These are phyloP conservation scores for Branchipolynoe longqiensis DNA, from an alignment of 2,888 invertebrate species.

Conservation along the genomic window DNA sequence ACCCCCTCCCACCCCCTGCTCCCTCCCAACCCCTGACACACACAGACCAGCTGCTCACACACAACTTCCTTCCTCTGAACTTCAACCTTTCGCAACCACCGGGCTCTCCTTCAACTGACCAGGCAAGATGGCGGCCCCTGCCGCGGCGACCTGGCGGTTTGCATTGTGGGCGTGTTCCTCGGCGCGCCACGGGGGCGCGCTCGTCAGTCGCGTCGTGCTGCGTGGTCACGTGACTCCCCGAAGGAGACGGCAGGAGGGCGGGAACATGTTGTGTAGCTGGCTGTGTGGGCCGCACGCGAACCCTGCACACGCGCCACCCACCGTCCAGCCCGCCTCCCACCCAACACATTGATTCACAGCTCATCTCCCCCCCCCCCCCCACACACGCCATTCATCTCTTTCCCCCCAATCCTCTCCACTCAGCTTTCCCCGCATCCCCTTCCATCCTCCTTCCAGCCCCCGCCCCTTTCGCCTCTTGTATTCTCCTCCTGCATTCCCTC, in stretches of 20 bases:
- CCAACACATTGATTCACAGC: no score
- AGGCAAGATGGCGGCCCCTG: slow-evolving; percentile 4
- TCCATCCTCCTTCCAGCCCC: not conserved
- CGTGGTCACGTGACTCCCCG: slow-evolving; percentile 39
- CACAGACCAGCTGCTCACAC: not conserved
- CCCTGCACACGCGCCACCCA: no score
- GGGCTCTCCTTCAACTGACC: slow-evolving; percentile 13
- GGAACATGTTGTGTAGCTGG: not conserved
- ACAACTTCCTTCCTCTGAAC: not conserved
- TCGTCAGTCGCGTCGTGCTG: slow-evolving; percentile 10
- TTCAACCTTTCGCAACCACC: not conserved
- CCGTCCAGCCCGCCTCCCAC: no score
- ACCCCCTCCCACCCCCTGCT: no score
- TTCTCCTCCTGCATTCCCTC: not conserved
- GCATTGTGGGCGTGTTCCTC: slow-evolving; percentile 26
- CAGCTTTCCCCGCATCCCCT: not conserved
- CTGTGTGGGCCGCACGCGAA: no score
- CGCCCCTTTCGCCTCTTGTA: no score
- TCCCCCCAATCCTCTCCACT: not conserved
- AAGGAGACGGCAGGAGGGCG: slow-evolving; percentile 5
- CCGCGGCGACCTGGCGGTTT: not conserved
- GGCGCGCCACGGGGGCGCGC: not conserved
- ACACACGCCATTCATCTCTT: not conserved
- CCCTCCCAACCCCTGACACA: no score
- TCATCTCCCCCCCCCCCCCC: not conserved